Conservation (phyloP, 2,888 invertebrate species). For the Pseudeuparius sepicola region DNA sequence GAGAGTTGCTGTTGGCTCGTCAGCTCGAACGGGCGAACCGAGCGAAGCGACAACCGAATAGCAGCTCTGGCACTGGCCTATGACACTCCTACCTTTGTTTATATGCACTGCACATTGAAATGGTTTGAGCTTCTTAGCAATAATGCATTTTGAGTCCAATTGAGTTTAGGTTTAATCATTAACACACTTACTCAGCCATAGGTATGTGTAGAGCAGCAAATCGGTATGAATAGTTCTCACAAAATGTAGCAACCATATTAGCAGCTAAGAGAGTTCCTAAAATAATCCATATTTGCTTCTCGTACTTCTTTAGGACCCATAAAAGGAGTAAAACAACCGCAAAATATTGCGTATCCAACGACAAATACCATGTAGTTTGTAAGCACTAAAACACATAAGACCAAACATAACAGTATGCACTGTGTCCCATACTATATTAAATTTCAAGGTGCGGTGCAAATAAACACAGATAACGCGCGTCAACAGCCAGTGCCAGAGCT, state of each 20-base stretch:
- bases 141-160: too few species aligned
- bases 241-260: slow-evolving; percentile 12
- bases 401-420: background rate
- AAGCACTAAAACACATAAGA: slow-evolving; percentile 11
- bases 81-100: too few species aligned
- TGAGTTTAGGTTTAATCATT: too few species aligned
- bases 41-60: too few species aligned
- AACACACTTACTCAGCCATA: slow-evolving; percentile 15
- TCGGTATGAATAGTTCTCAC: slow-evolving; percentile 16
- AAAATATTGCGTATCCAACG: slow-evolving; percentile 17
- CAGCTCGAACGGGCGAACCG: too few species aligned
- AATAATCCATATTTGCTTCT: slow-evolving; percentile 12
- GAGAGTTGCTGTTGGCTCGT: too few species aligned
- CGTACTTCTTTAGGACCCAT: slow-evolving; percentile 15
- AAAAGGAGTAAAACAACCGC: slow-evolving; percentile 12
- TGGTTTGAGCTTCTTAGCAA: too few species aligned
- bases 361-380: slow-evolving; percentile 17
- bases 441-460: background rate
- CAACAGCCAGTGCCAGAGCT: too few species aligned
- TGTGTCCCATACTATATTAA: background rate
- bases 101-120: too few species aligned
- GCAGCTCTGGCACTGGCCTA: too few species aligned
- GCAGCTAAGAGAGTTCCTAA: slow-evolving; percentile 8
- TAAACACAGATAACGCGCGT: background rate
- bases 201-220: slow-evolving; percentile 12